phyloP scores from a whole-genome alignment of 1,140 invertebrate species.

The Amyelois transitella region DNA sequence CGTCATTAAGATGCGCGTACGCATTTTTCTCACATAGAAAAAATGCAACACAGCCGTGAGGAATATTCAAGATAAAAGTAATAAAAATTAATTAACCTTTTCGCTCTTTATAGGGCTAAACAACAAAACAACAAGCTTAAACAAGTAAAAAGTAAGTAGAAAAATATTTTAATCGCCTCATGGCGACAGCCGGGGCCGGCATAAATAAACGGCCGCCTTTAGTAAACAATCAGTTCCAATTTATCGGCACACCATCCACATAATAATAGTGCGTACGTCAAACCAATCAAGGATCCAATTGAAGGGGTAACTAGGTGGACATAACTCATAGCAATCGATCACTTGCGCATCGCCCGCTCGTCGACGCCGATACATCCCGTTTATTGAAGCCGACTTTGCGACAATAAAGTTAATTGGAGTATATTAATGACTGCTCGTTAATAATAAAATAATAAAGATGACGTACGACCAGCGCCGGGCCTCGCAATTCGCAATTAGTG shows the following conservation, averaged over 20 bases:
- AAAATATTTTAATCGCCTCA: neutral
- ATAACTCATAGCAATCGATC: constrained; percentile 64
- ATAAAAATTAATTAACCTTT: constrained; percentile 28
- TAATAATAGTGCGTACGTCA: constrained; percentile 63
- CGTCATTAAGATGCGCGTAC: constrained; percentile 52
- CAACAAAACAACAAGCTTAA: constrained; percentile 9
- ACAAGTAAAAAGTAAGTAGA: neutral
- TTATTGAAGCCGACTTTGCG: constrained; percentile 59
- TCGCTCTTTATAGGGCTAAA: constrained; percentile 25
- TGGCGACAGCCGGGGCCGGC: neutral
- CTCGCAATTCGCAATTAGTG: constrained; percentile 50
- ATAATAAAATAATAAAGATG: constrained; percentile 67
- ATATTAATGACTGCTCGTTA: constrained; percentile 67
- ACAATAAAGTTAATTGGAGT: constrained; percentile 70
- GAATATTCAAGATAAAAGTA: constrained; percentile 25
- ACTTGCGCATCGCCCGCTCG: constrained; percentile 39
- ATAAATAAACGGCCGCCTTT: constrained; percentile 27
- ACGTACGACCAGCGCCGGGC: constrained; percentile 38
- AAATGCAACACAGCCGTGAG: constrained; percentile 28
- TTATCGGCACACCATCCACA: constrained; percentile 42
- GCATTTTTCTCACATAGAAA: constrained; percentile 43
- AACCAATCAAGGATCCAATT: constrained; percentile 69
- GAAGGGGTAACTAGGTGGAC: constrained; percentile 70
- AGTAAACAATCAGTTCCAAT: constrained; percentile 61
- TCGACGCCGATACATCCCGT: constrained; percentile 50